Evolutionary conservation across 2,113 vertebrate species (phyloP), one percentile per base, ranked within the genome.

Genomic region (Scalopus aquaticus): DNA sequence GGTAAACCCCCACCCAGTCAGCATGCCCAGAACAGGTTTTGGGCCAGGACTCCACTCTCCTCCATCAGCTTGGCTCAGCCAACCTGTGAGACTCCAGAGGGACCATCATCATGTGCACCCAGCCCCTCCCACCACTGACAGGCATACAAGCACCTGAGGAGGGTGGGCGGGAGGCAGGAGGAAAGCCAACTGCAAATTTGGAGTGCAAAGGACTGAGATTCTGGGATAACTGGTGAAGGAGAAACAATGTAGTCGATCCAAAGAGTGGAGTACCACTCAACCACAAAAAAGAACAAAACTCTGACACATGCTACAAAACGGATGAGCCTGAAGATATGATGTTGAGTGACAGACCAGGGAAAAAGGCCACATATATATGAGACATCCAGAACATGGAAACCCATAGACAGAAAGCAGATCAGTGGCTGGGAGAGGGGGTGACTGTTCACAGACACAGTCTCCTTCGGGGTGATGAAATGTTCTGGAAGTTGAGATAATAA

Each of bases 91-190:
- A 19, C 64, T 39, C 62, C 32, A 26, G 39, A 24, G 58, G 15
- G 9, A 9, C 19, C 13, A 37, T n/a, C 37, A 62, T 15, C 15
- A 44, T 3, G 5, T 17, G 49, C 0, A 32, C 4, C 49, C 0
- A 0, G n/a, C 32, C 16, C 42, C n/a, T 24, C 19, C 44, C 9
- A 42, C 19, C 20, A 28, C 9, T 11, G 24, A 11, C 3, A 62
- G 24, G 60, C 16, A 30, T 9, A 62, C 10, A 30, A 4, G 9
- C 28, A 28, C 26, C 60, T 26, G 26, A 28, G 3, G 8, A 30
- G 60, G 60, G 60, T 28, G 9, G 24, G 35, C 19, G 69, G 51
- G 11, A 76, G 60, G 60, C 60, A 26, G 24, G 35, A 30, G 58
- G 78, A 12, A 88, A 88, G 73, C 35, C 24, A 26, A 10, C 28